Base-by-base conservation (phyloP, 2,888 invertebrate genomes). In the Drosophila tanythrix region DNA sequence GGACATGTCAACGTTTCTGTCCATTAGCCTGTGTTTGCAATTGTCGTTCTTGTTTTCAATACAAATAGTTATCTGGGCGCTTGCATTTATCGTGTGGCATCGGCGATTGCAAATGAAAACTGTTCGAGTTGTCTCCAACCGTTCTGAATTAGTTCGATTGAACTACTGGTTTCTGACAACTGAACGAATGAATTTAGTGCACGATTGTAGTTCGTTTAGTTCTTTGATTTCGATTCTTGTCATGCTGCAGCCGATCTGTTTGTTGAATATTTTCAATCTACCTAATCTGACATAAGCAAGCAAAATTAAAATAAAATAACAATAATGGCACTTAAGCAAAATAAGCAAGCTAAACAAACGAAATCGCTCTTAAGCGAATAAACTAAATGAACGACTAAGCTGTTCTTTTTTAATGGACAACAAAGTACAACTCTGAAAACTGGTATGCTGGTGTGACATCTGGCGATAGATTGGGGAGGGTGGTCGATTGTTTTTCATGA, bases 1-100 rank as follows among this genome's bases (percentile, higher is more conserved):
- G n/a, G 88, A 88, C 76, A 91, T 88, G 35, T 86, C 85, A 27
- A 79, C 65, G 62, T 79, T 77, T 0, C 76, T 5, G 29, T 53
- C 57, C 71, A 81, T 85, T 33, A 57, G 40, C 52, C 25, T 52
- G 13, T 43, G 29, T 52, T 65, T 55, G 48, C 58, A 60, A 59
- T 60, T 50, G 48, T 48, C 67, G 25, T 33, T 21, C 21, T 21
- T 48, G 21, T 2, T 48, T 33, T 15, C 29, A 31, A 69, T 31
- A 31, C 31, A 31, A 31, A 31, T 35, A 33, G 43, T 25, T 64
- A 65, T 40, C 51, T 59, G 61, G 48, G 66, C 78, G 78, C 76
- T 66, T 76, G 46, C 60, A 63, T 80, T 79, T 71, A 79, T 71
- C 71, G 78, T 79, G 78, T 80, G 71, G 76, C 78, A 79, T 79